phyloP scores from a whole-genome alignment of 2,113 vertebrate genomes.

The Brienomyrus brachyistius region DNA sequence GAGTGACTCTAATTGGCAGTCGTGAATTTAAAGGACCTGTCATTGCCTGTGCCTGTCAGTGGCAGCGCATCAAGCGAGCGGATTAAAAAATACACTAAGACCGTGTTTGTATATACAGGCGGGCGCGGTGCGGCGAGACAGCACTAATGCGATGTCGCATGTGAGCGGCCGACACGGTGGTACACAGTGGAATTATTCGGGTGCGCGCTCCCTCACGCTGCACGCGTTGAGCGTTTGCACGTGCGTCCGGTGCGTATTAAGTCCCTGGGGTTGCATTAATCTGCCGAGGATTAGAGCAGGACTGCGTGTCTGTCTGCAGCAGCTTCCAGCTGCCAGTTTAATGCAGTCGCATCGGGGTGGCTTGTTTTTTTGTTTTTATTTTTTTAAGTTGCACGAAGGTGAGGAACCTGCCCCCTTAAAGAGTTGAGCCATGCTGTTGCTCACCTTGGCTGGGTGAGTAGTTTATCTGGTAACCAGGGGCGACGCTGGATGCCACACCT shows the following conservation, averaged over 20 bases:
- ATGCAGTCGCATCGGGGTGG: background rate
- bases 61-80: slow-evolving; percentile 43
- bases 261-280: slow-evolving; percentile 32
- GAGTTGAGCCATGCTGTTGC: slow-evolving; percentile 15
- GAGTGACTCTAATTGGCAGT: slow-evolving; percentile 67
- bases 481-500: slow-evolving; percentile 31
- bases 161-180: background rate
- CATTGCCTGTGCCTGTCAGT: slow-evolving; percentile 54
- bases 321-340: background rate
- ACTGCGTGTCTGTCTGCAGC: background rate
- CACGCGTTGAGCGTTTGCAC: slow-evolving; percentile 17
- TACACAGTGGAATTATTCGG: background rate
- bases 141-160: background rate
- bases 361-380: slow-evolving; percentile 40
- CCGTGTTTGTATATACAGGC: slow-evolving; percentile 27
- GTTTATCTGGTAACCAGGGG: slow-evolving; percentile 37
- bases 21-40: slow-evolving; percentile 65
- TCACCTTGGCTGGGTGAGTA: slow-evolving; percentile 22
- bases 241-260: slow-evolving; percentile 40
- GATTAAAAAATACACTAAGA: slow-evolving; percentile 41
- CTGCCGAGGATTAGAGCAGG: background rate
- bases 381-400: slow-evolving; percentile 42
- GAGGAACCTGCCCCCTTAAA: background rate
- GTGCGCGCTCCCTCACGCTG: slow-evolving; percentile 13
- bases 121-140: slow-evolving; percentile 6